A percentile compares a stretch with the other conserved stretches of the same genome.
These are phyloP conservation scores for Apeltes quadracus DNA, from an alignment of 2,113 vertebrate genomes.

Conservation along the genomic window DNA sequence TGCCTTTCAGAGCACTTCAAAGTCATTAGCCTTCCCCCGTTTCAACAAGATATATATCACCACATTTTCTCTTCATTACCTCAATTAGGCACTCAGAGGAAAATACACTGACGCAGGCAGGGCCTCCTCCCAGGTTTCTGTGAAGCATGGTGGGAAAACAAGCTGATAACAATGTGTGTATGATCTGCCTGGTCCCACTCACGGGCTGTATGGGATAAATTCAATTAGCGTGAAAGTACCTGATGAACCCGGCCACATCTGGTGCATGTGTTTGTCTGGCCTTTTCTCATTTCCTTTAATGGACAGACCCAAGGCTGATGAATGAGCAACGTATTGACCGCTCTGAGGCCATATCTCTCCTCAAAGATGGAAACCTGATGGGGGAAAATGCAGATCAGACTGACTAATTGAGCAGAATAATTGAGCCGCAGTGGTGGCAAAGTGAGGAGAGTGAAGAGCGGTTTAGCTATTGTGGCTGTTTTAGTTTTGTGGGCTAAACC, in stretches of 20 bases:
- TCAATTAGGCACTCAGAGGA: slow-evolving; percentile 41
- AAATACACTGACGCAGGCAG: slow-evolving; percentile 25
- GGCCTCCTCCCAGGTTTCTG: slow-evolving; percentile 45
- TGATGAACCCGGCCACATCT: slow-evolving; percentile 85
- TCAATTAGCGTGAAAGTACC: slow-evolving; percentile 88
- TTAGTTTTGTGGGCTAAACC: slow-evolving; percentile 75
- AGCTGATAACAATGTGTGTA: slow-evolving; percentile 80
- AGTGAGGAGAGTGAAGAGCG: slow-evolving; percentile 66
- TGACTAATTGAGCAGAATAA: slow-evolving; percentile 85
- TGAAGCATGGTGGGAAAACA: slow-evolving; percentile 79
- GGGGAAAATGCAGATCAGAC: slow-evolving; percentile 85
- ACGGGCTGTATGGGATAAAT: slow-evolving; percentile 80
- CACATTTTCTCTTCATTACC: slow-evolving; percentile 38
- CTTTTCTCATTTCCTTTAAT: slow-evolving; percentile 93
- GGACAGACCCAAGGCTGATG: slow-evolving; percentile 83
- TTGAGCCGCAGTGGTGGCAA: slow-evolving; percentile 70
- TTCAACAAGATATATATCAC: slow-evolving; percentile 28
- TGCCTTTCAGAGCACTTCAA: neutral
- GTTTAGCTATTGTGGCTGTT: slow-evolving; percentile 84
- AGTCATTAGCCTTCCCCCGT: slow-evolving; percentile 29
- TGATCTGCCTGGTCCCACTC: slow-evolving; percentile 81
- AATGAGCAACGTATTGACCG: slow-evolving; percentile 88
- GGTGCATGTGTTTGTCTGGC: slow-evolving; percentile 87
- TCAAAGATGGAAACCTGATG: slow-evolving; percentile 88
- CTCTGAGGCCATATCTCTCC: slow-evolving; percentile 84